Evolutionary conservation across 2,888 invertebrate genomes (phyloP).

Genomic region (Heliconius ismenius): DNA sequence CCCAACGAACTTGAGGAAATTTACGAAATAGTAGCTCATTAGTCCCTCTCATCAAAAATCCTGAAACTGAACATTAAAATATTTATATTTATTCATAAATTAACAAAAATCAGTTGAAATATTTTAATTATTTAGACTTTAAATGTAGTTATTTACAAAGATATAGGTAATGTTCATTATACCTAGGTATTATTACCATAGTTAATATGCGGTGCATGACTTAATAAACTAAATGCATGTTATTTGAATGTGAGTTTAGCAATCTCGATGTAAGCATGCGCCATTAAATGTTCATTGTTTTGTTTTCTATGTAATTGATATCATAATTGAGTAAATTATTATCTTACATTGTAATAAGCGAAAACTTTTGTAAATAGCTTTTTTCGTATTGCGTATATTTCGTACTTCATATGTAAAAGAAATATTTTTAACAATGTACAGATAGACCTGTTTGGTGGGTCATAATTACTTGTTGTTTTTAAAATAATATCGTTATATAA

Average conservation of each 20-base stretch:
- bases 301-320: background rate
- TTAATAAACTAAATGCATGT: slow-evolving; percentile 22
- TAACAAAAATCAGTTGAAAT: background rate
- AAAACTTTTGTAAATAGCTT: slow-evolving; percentile 13
- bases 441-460: background rate
- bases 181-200: background rate
- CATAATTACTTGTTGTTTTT: background rate
- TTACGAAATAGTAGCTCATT: slow-evolving; percentile 25
- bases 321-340: background rate
- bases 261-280: slow-evolving; percentile 28
- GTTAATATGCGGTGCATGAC: slow-evolving; percentile 25
- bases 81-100: slow-evolving; percentile 10
- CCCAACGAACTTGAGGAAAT: slow-evolving; percentile 34
- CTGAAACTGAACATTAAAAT: background rate
- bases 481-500: background rate
- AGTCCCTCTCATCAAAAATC: slow-evolving; percentile 21
- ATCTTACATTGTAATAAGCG: background rate
- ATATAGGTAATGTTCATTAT: background rate
- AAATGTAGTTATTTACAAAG: background rate
- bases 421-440: background rate
- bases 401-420: background rate
- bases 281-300: slow-evolving; percentile 18
- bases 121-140: background rate
- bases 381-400: background rate
- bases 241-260: background rate